Base-by-base conservation (phyloP, 1,140 invertebrate species). In the Trinorchestia longiramus region DNA sequence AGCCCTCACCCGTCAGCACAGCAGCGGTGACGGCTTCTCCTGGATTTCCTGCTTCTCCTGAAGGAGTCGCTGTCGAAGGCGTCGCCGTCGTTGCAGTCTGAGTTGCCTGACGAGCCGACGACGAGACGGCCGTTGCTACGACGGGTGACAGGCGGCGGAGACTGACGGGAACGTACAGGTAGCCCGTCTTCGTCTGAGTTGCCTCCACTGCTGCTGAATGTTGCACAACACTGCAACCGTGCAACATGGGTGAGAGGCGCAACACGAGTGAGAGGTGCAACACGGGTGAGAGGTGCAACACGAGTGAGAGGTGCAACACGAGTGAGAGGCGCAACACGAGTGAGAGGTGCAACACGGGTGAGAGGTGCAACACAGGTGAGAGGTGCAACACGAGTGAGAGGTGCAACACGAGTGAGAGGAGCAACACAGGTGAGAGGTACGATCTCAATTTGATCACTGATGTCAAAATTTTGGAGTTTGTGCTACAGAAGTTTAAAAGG, bases 121-220 rank as follows among this genome's bases (percentile, higher is more conserved):
- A 42, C 41, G 41, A 91, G 19, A 3, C 43, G 19, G 88, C 11
- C 62, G 62, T 77, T 77, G 28, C 8, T 15, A 41, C 88, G 88
- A 36, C 88, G 88, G 88, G 41, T 42, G 88, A 42, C 43, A 15
- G 41, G 88, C 43, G 41, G 92, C 92, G 92, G 92, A 6, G 92
- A 94, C 43, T 94, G 41, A 40, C 92, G 43, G 92, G 43, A 45
- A 40, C 92, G 92, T 28, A 47, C 92, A 40, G 92, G 92, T 44
- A 94, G 43, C 19, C 92, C 92, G 44, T 94, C 92, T 47, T 94
- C 92, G 92, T 94, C 92, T 40, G 92, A 94, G 43, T 90, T 90
- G 41, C 43, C 92, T 8, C 92, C 92, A 44, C 92, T 94, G 92
- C 92, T 94, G 43, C 92, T 94, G 44, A 94, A 94, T 44, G 92